Evolutionary conservation across 2,888 invertebrate genomes (phyloP), one percentile per base, ranked within the genome.

Genomic region (Scelioninae gen. 1): DNA sequence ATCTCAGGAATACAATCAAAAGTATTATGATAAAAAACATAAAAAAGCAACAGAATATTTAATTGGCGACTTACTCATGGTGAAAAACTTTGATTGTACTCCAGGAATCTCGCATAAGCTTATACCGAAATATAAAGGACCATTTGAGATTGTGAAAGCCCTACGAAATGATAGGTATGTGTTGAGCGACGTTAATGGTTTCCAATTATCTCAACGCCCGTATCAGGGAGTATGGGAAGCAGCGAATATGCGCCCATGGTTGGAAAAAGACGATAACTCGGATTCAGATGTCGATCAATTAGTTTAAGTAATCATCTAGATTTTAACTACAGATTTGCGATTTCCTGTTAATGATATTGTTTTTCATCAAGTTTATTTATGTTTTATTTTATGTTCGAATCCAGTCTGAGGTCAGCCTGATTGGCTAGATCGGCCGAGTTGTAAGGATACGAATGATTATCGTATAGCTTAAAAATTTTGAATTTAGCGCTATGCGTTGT

Each of bases 1-100:
- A 65, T 80, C 43, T 5, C 88, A 90, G 69, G 53, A 81, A 5
- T 88, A 89, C 34, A 89, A 87, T 79, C 80, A 89, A 51, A 47
- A 6, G n/a, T 34, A 10, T 74, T 88, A 84, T 79, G 83, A 90
- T 75, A 85, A 82, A 56, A 88, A 71, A 55, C 88, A 85, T 43
- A 88, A 88, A 79, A 51, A 38, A 29, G 71, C 85, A 0, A 56
- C 77, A 38, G 66, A 68, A 45, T 85, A 85, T 31, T 15, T 82
- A 16, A 47, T 75, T 0, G 84, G 72, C 5, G 86, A 85, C 45
- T 80, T 81, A 10, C 82, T 86, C 0, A 84, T 86, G 79, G 65
- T 84, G 8, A 78, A 74, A 29, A 85, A 87, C 43, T 85, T 84
- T 23, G 80, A 85, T 8, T 83, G 76, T 15, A 83, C 84, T 5